A percentile compares a stretch with the other conserved stretches of the same genome.
Evolutionary conservation across 2,797 vertebrate genomes (phyloP).

Genomic region (Enteromius argenteus): DNA sequence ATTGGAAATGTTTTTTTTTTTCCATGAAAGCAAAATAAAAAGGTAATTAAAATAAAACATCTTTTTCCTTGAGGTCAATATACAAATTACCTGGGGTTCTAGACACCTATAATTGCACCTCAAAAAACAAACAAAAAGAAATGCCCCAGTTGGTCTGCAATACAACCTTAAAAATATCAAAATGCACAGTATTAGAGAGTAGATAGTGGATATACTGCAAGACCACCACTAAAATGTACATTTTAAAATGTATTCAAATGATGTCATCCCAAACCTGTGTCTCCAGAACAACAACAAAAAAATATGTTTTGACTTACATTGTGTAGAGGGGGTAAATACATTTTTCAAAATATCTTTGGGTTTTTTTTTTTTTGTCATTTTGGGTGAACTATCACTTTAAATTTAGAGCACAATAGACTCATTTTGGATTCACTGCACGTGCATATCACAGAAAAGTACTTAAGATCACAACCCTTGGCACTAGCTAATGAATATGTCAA

Average conservation of each 20-base stretch:
- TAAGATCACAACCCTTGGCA: slow-evolving; percentile 20
- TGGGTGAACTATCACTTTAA: background rate
- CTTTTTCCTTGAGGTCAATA: background rate
- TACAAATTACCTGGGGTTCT: slow-evolving; percentile 16
- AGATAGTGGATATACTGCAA: background rate
- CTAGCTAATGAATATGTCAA: slow-evolving; percentile 46
- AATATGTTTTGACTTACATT: too few species aligned
- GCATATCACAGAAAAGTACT: background rate
- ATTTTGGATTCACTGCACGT: slow-evolving; percentile 6
- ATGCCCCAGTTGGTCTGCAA: background rate
- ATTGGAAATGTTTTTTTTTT: background rate
- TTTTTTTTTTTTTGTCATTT: background rate
- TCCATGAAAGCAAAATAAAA: slow-evolving; percentile 4
- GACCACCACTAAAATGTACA: background rate
- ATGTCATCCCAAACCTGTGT: background rate
- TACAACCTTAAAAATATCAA: background rate
- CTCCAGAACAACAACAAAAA: background rate
- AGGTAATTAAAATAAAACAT: slow-evolving; percentile 6
- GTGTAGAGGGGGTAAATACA: background rate
- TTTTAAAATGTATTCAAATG: background rate
- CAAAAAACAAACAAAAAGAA: background rate
- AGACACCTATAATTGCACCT: background rate
- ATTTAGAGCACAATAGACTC: background rate
- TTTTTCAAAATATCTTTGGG: background rate
- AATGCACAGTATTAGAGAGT: background rate